A percentile compares a stretch with the other conserved stretches of the same genome.
Evolutionary conservation across 2,888 invertebrate species (phyloP).

Genomic region (Drosophila affinis): DNA sequence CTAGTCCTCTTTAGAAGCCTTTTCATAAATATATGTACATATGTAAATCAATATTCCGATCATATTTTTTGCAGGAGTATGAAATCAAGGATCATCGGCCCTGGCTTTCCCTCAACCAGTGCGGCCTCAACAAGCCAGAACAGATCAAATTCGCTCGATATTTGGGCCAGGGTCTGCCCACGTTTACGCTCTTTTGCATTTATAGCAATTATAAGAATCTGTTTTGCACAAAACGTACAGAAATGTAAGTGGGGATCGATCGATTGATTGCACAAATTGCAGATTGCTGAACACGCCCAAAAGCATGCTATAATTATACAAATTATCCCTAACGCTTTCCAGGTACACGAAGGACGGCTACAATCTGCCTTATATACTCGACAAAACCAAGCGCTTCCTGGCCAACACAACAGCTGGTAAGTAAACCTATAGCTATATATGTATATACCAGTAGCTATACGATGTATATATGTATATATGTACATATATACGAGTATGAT

Average conservation of each 20-base stretch:
- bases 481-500: slow-evolving; percentile 4
- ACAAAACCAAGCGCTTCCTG: slow-evolving; percentile 83
- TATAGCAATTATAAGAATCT: slow-evolving; percentile 84
- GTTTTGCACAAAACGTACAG: slow-evolving; percentile 84
- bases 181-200: slow-evolving; percentile 84
- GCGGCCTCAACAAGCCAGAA: slow-evolving; percentile 83
- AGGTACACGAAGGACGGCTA: slow-evolving; percentile 84
- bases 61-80: slow-evolving; percentile 77
- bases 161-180: slow-evolving; percentile 83
- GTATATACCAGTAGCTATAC: too few relatives aligned
- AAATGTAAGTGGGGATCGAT: slow-evolving; percentile 78
- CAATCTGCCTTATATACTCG: slow-evolving; percentile 84
- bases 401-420: slow-evolving; percentile 84
- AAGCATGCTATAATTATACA: slow-evolving; percentile 26
- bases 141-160: slow-evolving; percentile 84
- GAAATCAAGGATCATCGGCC: slow-evolving; percentile 83
- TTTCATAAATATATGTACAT: not conserved
- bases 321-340: slow-evolving; percentile 1
- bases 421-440: slow-evolving; percentile 48
- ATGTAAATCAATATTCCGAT: not conserved
- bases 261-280: too few relatives aligned
- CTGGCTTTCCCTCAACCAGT: slow-evolving; percentile 83
- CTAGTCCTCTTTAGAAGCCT: not conserved
- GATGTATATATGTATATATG: slow-evolving; percentile 5
- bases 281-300: slow-evolving; percentile 14